Evolutionary conservation across 2,888 invertebrate genomes (phyloP).

Genomic region (Listrodromus nycthemerus): DNA sequence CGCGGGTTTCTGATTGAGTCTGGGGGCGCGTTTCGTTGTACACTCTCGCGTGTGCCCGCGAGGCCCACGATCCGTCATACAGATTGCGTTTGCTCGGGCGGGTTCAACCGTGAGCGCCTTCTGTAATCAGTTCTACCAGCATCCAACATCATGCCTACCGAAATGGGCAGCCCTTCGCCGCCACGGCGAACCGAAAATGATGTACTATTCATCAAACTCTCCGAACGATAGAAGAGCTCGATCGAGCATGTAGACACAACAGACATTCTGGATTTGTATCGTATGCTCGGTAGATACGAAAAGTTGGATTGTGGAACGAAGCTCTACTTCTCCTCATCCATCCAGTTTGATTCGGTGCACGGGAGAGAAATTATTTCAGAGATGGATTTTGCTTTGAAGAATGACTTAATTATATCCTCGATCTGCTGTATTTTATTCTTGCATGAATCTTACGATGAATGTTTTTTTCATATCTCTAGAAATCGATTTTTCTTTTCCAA

Average conservation of each 20-base stretch:
- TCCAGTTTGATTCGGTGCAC: background rate
- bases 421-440: background rate
- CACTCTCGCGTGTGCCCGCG: conserved; percentile 44
- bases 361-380: background rate
- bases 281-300: background rate
- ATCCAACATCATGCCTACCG: conserved; percentile 41
- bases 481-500: background rate
- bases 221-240: conserved; percentile 38
- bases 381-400: background rate
- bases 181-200: conserved; percentile 50
- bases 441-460: too few species aligned
- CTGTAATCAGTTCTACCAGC: conserved; percentile 71
- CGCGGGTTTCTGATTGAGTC: conserved; percentile 75
- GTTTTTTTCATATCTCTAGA: too few species aligned
- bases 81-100: conserved; percentile 68
- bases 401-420: background rate
- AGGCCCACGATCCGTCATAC: conserved; percentile 69
- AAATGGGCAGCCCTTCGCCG: conserved; percentile 48
- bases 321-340: background rate
- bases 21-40: conserved; percentile 53
- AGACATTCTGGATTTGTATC: background rate
- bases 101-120: conserved; percentile 68
- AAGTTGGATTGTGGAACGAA: background rate
- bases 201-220: conserved; percentile 52
- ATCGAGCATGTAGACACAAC: conserved; percentile 42